Percentiles rank a stretch among this genome's conserved stretches.
Conservation (phyloP, 2,888 invertebrate genomes). For the Julus scanicus region DNA sequence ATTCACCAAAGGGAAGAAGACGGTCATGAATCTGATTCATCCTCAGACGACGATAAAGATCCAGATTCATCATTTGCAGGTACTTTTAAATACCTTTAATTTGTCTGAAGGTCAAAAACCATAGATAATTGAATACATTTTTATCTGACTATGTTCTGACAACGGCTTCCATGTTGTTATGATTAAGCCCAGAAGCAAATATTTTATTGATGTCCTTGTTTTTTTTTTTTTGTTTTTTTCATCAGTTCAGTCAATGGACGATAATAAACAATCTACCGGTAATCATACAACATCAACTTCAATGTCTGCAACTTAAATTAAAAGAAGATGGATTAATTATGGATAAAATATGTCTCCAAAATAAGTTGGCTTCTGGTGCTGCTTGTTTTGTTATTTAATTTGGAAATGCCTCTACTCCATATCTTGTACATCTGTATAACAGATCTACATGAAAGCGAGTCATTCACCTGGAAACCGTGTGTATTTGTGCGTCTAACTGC, state of each 20-base stretch:
- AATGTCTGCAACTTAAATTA: neutral
- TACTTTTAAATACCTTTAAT: neutral
- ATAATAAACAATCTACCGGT: neutral
- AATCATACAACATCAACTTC: conserved; percentile 5
- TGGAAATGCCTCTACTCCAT: neutral
- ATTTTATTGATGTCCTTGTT: neutral
- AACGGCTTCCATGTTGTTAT: too few species aligned
- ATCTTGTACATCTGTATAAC: conserved; percentile 4
- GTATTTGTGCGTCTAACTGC: neutral
- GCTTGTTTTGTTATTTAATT: neutral
- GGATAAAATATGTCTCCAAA: neutral
- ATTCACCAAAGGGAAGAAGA: conserved; percentile 1
- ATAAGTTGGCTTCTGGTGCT: neutral
- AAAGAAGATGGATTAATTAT: neutral
- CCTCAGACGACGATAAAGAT: conserved; percentile 32
- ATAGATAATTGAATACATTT: too few species aligned
- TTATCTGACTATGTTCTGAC: too few species aligned
- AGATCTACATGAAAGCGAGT: neutral
- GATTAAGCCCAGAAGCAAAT: too few species aligned
- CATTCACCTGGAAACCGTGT: neutral
- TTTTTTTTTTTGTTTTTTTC: neutral
- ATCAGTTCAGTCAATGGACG: neutral
- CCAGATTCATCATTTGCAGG: neutral
- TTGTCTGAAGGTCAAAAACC: too few species aligned
- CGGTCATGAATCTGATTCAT: neutral